Evolutionary conservation across 23 tunicate genomes (phyloP).

Genomic region (Halocynthia aurantium): DNA sequence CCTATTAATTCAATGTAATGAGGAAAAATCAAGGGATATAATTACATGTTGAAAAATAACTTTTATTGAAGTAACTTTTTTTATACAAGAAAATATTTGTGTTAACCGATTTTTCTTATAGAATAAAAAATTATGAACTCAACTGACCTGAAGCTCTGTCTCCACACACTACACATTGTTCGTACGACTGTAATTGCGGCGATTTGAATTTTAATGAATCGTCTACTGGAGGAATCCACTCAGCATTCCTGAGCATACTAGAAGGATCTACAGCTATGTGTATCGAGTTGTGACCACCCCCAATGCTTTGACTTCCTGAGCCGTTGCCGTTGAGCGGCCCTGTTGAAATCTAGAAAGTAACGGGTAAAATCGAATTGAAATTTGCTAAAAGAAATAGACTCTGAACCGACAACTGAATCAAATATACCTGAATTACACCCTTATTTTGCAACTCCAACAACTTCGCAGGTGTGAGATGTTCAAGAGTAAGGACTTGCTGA

Average conservation of each 20-base stretch:
- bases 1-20: conserved; percentile 26
- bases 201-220: not conserved
- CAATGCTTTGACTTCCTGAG: conserved; percentile 7
- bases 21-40: not conserved
- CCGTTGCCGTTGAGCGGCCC: conserved; percentile 30
- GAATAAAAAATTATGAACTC: no score
- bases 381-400: not conserved
- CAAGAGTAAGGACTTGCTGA: conserved; percentile 56
- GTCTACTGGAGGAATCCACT: not conserved
- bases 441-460: conserved; percentile 62
- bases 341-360: conserved; percentile 11
- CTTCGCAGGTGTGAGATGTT: conserved; percentile 70
- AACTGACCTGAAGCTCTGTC: conserved; percentile 84
- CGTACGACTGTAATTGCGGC: conserved; percentile 1
- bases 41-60: not conserved
- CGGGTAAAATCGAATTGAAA: not conserved
- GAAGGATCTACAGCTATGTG: conserved; percentile 42
- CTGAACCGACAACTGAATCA: not conserved
- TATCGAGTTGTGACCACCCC: conserved; percentile 22
- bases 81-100: no score
- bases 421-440: conserved; percentile 67
- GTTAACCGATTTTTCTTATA: no score
- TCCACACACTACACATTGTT: conserved; percentile 83
- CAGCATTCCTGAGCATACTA: conserved; percentile 1
- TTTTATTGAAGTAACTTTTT: no score